phyloP scores from a whole-genome alignment of 2,888 invertebrate species.

The Dione juno region DNA sequence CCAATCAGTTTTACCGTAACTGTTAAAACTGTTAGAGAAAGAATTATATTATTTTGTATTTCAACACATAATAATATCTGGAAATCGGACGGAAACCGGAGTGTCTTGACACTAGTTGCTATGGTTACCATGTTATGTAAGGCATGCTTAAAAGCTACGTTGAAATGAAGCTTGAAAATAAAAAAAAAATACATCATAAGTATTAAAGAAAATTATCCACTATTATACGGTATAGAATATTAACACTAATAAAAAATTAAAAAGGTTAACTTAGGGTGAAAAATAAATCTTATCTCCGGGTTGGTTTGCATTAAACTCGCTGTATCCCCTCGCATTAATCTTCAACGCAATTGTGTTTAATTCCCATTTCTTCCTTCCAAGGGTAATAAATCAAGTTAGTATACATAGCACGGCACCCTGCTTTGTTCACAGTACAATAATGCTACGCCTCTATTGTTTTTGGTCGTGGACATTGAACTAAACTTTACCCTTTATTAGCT shows the following conservation, averaged over 20 bases:
- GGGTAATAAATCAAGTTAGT: slow-evolving; percentile 70
- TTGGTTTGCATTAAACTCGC: slow-evolving; percentile 65
- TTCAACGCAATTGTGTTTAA: slow-evolving; percentile 71
- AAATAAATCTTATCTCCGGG: slow-evolving; percentile 56
- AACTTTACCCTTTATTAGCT: slow-evolving; percentile 41
- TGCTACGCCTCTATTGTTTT: slow-evolving; percentile 40
- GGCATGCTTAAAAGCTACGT: no score
- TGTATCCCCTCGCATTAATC: slow-evolving; percentile 69
- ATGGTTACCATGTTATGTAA: no score
- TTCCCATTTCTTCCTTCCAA: slow-evolving; percentile 64
- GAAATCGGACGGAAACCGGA: background rate
- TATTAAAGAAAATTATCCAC: background rate
- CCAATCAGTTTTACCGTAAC: no score
- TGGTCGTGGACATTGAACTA: slow-evolving; percentile 33
- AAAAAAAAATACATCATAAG: no score
- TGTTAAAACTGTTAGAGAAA: no score
- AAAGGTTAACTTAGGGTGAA: slow-evolving; percentile 42
- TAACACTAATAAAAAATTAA: slow-evolving; percentile 34
- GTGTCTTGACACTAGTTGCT: background rate
- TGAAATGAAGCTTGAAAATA: no score
- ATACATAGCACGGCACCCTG: slow-evolving; percentile 50
- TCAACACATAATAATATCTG: no score
- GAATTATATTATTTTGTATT: no score
- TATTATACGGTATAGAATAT: background rate
- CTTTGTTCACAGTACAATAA: slow-evolving; percentile 49